Conservation (phyloP, 2,797 vertebrate genomes). For the Setipinna tenuifilis region DNA sequence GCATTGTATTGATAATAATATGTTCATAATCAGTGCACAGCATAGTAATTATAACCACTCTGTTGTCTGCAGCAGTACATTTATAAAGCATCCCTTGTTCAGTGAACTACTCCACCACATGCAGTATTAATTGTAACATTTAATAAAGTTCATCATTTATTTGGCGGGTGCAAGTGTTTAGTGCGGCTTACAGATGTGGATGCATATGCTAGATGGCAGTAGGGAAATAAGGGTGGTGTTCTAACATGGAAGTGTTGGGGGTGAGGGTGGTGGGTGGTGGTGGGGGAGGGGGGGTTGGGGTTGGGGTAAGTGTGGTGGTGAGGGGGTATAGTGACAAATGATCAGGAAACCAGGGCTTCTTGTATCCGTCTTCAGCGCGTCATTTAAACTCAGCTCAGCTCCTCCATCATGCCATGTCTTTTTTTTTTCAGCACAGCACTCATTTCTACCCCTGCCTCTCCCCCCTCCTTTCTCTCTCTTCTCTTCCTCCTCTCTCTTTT, state of each 20-base stretch:
- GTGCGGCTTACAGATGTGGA: neutral
- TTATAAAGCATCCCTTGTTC: neutral
- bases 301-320: neutral
- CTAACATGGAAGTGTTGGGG: neutral
- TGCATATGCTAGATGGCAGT: neutral
- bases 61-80: neutral
- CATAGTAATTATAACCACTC: neutral
- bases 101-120: neutral
- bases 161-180: neutral
- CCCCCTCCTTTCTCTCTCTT: neutral
- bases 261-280: neutral
- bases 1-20: too few species aligned
- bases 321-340: neutral
- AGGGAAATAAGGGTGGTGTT: neutral
- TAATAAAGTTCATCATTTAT: slow-evolving; percentile 4
- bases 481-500: neutral
- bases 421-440: neutral
- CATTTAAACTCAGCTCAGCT: neutral
- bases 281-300: neutral
- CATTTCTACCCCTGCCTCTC: neutral
- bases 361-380: neutral
- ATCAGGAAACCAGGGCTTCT: neutral
- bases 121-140: neutral
- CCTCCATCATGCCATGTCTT: neutral
- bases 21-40: neutral